Conservation (phyloP, 2,113 vertebrate species). For the Cryptomyrus ogoouensis region DNA sequence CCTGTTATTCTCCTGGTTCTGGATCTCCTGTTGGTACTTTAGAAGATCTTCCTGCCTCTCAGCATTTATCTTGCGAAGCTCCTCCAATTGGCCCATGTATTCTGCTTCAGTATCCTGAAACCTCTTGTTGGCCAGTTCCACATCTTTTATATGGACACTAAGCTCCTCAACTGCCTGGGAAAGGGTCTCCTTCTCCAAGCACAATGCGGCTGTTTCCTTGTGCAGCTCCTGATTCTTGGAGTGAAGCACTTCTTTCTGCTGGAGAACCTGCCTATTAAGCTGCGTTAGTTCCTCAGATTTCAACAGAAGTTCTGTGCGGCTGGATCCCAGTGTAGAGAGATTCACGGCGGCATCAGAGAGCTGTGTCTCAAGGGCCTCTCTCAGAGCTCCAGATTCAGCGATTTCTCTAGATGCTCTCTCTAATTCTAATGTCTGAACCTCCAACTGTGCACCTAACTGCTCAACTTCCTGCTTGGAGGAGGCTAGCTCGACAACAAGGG, state of each 20-base stretch:
- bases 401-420: constrained; percentile 68
- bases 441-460: constrained; percentile 77
- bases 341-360: constrained; percentile 64
- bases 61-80: constrained; percentile 55
- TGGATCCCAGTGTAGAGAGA: constrained; percentile 55
- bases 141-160: constrained; percentile 54
- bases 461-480: constrained; percentile 81
- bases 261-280: constrained; percentile 54
- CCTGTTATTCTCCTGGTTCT: constrained; percentile 50
- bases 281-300: constrained; percentile 61
- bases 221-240: constrained; percentile 49
- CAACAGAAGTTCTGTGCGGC: constrained; percentile 56
- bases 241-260: constrained; percentile 61
- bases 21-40: constrained; percentile 52
- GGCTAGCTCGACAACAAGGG: constrained; percentile 84
- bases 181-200: constrained; percentile 53
- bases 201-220: constrained; percentile 48
- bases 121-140: constrained; percentile 53
- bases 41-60: constrained; percentile 43
- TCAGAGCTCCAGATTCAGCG: constrained; percentile 66
- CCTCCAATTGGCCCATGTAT: constrained; percentile 49
- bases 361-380: constrained; percentile 60
- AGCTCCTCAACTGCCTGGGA: constrained; percentile 52
- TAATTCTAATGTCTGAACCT: constrained; percentile 74
- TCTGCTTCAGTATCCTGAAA: constrained; percentile 47